Conservation (phyloP, 2,888 invertebrate species). For the Taphrorychus bicolor region DNA sequence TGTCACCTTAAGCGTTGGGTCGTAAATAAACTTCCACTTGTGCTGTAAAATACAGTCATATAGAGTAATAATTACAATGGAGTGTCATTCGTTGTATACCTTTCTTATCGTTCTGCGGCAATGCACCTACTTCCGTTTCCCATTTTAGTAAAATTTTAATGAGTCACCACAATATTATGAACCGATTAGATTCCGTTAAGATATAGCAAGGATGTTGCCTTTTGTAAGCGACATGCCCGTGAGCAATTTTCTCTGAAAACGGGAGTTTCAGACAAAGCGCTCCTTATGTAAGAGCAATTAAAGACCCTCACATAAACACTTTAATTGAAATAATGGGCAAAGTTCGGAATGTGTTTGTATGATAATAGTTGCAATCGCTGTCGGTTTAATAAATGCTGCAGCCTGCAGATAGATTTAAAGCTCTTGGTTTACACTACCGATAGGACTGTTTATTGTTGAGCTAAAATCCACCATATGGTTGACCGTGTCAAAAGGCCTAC, state of each 20-base stretch:
- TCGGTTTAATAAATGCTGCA: background rate
- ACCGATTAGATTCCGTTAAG: background rate
- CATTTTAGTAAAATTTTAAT: background rate
- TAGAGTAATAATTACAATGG: background rate
- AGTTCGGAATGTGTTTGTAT: conserved; percentile 1
- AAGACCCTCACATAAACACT: background rate
- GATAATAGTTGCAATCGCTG: background rate
- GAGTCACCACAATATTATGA: background rate
- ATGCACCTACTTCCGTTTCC: conserved; percentile 20
- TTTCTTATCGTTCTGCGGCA: conserved; percentile 28
- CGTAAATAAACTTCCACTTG: too few relatives aligned
- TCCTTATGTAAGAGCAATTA: background rate
- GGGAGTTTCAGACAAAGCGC: background rate
- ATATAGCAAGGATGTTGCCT: background rate
- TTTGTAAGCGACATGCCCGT: background rate
- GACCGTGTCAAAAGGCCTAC: background rate
- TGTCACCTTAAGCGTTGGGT: too few relatives aligned
- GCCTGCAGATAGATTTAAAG: background rate
- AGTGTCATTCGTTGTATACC: conserved; percentile 19
- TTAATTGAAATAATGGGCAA: conserved; percentile 6
- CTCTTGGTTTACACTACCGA: background rate
- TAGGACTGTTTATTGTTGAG: background rate
- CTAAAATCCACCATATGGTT: background rate
- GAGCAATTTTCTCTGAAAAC: background rate
- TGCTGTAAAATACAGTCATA: too few relatives aligned